phyloP scores from a whole-genome alignment of 1,140 invertebrate genomes.

The Euwallacea fornicatus region DNA sequence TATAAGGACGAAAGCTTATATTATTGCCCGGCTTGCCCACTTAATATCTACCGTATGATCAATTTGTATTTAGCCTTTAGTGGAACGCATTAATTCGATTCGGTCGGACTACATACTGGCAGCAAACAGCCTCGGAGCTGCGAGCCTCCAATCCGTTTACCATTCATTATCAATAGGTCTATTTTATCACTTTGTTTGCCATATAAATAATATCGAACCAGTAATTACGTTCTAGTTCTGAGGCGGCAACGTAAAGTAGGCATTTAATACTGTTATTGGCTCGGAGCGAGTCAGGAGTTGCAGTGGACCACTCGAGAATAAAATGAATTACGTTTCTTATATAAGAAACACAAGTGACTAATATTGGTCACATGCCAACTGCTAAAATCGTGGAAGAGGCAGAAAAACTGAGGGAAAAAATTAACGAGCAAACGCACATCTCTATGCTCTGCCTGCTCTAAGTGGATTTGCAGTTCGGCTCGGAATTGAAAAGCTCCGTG shows the following conservation, averaged over 20 bases:
- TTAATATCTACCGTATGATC: constrained; percentile 1
- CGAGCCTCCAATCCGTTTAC: constrained; percentile 12
- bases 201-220: constrained; percentile 24
- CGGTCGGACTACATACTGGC: constrained; percentile 1
- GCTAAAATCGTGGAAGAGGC: too few relatives aligned
- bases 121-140: constrained; percentile 5
- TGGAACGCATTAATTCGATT: not conserved
- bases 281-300: constrained; percentile 8
- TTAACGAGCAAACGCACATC: too few relatives aligned
- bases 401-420: too few relatives aligned
- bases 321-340: too few relatives aligned
- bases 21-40: not conserved
- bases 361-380: too few relatives aligned
- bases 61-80: not conserved
- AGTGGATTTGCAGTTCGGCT: too few relatives aligned
- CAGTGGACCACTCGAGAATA: too few relatives aligned
- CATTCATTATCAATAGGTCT: constrained; percentile 23
- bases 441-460: too few relatives aligned
- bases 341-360: too few relatives aligned
- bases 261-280: constrained; percentile 24
- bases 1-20: not conserved
- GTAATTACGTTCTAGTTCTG: constrained; percentile 25
- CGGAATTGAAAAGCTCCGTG: too few relatives aligned
- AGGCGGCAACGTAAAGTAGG: constrained; percentile 20
- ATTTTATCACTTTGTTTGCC: constrained; percentile 18